Percentiles rank a stretch among this genome's conserved stretches.
Conservation (phyloP, 2,888 invertebrate genomes). For the Agapostemon virescens region DNA sequence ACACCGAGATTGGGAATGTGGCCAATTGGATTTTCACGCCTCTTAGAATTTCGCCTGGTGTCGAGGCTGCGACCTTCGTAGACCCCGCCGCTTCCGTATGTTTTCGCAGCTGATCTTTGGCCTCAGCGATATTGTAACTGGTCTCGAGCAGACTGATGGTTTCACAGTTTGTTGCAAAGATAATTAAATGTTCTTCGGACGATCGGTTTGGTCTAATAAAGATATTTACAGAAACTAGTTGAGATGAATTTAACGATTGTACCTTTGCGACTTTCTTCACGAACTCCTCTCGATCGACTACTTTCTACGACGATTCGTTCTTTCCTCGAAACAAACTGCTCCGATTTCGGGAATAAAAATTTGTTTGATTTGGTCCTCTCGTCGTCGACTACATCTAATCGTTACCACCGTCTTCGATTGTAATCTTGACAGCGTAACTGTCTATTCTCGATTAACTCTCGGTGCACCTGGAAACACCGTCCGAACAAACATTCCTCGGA, state of each 20-base stretch:
- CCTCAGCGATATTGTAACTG: background rate
- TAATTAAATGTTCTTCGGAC: background rate
- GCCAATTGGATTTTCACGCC: slow-evolving; percentile 30
- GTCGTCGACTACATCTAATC: background rate
- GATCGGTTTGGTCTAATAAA: background rate
- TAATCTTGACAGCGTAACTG: background rate
- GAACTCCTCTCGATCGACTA: background rate
- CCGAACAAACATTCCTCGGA: background rate
- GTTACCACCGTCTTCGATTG: background rate
- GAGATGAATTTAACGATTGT: background rate
- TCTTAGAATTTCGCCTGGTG: slow-evolving; percentile 15
- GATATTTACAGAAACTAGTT: background rate
- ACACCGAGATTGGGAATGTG: slow-evolving; percentile 36
- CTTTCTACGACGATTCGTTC: background rate
- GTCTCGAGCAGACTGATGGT: background rate
- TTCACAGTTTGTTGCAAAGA: background rate
- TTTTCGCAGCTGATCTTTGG: background rate
- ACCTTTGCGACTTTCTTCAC: background rate
- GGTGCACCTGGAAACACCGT: slow-evolving; percentile 18
- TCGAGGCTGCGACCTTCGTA: background rate
- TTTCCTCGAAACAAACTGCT: background rate
- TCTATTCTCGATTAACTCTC: background rate
- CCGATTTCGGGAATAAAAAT: background rate
- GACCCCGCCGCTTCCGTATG: background rate
- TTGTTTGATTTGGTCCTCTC: background rate